Evolutionary conservation across 1,140 invertebrate genomes (phyloP).

Genomic region (Parasteatoda tepidariorum): DNA sequence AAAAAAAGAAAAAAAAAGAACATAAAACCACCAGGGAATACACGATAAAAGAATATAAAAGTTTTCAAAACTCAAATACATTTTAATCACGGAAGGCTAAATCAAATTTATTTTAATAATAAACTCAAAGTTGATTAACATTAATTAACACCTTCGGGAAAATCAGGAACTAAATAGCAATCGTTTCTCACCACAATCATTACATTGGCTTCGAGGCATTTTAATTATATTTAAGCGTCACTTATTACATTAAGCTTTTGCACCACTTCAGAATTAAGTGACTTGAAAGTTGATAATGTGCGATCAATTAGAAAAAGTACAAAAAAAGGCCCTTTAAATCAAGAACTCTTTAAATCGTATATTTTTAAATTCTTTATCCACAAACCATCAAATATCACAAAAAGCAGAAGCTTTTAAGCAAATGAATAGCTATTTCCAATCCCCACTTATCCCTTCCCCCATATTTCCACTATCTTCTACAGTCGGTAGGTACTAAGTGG

Average conservation of each 20-base stretch:
- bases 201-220: neutral
- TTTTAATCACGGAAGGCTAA: too few species aligned
- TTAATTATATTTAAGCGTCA: neutral
- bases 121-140: neutral
- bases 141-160: neutral
- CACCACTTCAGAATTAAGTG: neutral
- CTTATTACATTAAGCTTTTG: neutral
- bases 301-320: neutral
- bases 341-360: constrained; percentile 24
- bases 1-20: too few species aligned
- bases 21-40: too few species aligned
- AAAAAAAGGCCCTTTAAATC: too few species aligned
- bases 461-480: constrained; percentile 1
- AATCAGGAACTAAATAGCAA: neutral
- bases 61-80: too few species aligned
- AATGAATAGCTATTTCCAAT: constrained; percentile 26
- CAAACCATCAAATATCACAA: constrained; percentile 36
- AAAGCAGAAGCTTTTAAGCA: constrained; percentile 45
- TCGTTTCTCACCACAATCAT: neutral
- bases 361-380: constrained; percentile 26
- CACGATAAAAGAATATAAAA: too few species aligned
- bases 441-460: neutral
- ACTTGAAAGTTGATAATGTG: too few species aligned
- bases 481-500: constrained; percentile 35
- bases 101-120: neutral